Evolutionary conservation across 2,797 vertebrate species (phyloP), one percentile per base, ranked within the genome.

Genomic region (Poeciliopsis presidionis): DNA sequence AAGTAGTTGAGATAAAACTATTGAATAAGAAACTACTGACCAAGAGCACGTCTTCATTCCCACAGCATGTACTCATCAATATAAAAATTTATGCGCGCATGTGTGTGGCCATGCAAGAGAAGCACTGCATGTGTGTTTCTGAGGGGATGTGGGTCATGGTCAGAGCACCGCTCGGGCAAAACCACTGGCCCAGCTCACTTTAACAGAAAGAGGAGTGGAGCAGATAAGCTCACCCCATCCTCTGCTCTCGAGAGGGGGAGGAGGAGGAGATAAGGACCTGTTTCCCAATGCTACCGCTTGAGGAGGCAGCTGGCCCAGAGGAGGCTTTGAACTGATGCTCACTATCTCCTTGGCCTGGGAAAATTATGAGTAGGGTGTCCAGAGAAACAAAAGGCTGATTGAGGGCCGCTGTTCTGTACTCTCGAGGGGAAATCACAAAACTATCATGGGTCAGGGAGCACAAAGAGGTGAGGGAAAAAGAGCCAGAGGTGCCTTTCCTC

Each of bases 241-340:
- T 89, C 83, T 78, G 81, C 41, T 49, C 87, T 81, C 70, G 61
- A 88, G 86, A 84, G 82, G 73, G 69, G 87, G 86, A 84, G 84
- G 85, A 86, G 78, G 79, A 84, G 85, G 73, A 90, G 93, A 94
- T 94, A 95, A 93, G 89, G 84, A 81, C 74, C 85, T 76, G 81
- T 90, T 93, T 92, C 93, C 90, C 92, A 93, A 91, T 85, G 92
- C 92, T 94, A 94, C 93, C 49, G 88, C 91, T 71, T 76, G 76
- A 88, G 90, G 88, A 89, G 84, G 92, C 79, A 90, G 90, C 88
- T 84, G 84, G 78, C 75, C 71, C 80, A 91, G 92, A 91, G 94
- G 91, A 92, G 51, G 86, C 94, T 96, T 95, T 96, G 94, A 97
- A 96, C 92, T 90, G 76, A 78, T 88, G 85, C 90, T 91, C 84